These are phyloP conservation scores for Athetis lepigone DNA, from an alignment of 2,888 invertebrate genomes.

Conservation along the genomic window DNA sequence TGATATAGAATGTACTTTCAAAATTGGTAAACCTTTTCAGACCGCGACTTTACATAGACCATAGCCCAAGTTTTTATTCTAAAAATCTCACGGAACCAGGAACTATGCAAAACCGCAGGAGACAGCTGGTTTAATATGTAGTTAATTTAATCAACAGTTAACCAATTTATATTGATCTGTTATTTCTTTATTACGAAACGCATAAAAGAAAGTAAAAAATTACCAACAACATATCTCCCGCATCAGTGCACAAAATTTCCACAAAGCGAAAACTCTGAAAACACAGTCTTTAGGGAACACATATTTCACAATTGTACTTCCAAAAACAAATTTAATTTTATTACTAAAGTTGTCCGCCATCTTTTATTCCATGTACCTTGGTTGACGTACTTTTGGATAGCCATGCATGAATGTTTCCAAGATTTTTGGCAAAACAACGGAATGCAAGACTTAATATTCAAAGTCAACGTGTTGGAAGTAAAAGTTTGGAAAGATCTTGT, in stretches of 20 bases:
- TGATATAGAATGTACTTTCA: too few species aligned
- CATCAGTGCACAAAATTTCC: slow-evolving; percentile 2
- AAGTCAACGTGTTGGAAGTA: slow-evolving; percentile 35
- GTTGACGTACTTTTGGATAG: slow-evolving; percentile 42
- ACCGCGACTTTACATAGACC: too few species aligned
- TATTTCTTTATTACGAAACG: too few species aligned
- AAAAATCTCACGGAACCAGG: too few species aligned
- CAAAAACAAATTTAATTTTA: slow-evolving; percentile 62
- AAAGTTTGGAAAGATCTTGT: slow-evolving; percentile 48
- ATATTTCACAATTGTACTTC: slow-evolving; percentile 19
- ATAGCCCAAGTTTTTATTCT: too few species aligned
- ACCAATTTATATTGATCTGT: too few species aligned
- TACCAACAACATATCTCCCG: background rate
- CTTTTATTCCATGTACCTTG: slow-evolving; percentile 56
- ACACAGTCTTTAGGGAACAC: slow-evolving; percentile 25
- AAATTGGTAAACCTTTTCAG: too few species aligned
- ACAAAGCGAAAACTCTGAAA: slow-evolving; percentile 22
- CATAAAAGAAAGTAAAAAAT: too few species aligned
- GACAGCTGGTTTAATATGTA: too few species aligned
- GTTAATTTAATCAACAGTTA: too few species aligned
- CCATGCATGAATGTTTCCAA: slow-evolving; percentile 62
- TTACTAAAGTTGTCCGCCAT: slow-evolving; percentile 43
- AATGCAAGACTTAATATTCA: slow-evolving; percentile 62
- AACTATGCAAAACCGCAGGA: too few species aligned
- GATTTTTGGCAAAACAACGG: slow-evolving; percentile 73